A percentile compares a stretch with the other conserved stretches of the same genome.
These are phyloP conservation scores for Yponomeuta plumbellus DNA, from an alignment of 2,888 invertebrate species.

Conservation along the genomic window DNA sequence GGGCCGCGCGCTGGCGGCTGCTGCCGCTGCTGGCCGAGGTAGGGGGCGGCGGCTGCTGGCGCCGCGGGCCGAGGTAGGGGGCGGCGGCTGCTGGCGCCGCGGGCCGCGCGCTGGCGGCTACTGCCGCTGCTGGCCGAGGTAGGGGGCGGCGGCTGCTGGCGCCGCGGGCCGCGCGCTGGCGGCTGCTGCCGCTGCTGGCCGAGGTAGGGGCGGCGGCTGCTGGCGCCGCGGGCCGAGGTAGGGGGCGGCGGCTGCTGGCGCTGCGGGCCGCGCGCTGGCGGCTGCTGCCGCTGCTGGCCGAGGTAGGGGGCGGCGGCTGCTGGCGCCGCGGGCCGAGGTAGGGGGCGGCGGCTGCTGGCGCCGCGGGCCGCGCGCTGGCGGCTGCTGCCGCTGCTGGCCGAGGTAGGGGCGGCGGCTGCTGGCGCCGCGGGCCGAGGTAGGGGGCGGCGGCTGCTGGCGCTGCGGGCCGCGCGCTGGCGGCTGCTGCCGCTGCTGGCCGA, in stretches of 20 bases:
- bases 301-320: constrained; percentile 92
- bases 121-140: background rate
- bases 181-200: constrained; percentile 84
- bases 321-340: constrained; percentile 84
- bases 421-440: background rate
- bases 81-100: constrained; percentile 85
- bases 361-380: constrained; percentile 87
- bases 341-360: constrained; percentile 77
- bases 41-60: constrained; percentile 58
- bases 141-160: constrained; percentile 92
- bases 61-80: constrained; percentile 80
- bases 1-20: constrained; percentile 90
- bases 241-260: constrained; percentile 89
- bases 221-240: constrained; percentile 91
- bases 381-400: constrained; percentile 77
- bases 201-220: constrained; percentile 90
- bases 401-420: background rate
- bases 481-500: constrained; percentile 86
- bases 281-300: constrained; percentile 84
- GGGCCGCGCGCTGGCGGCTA: too few relatives aligned
- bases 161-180: constrained; percentile 89
- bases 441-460: constrained; percentile 91
- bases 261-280: constrained; percentile 74
- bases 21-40: constrained; percentile 86
- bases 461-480: constrained; percentile 90